phyloP scores from a whole-genome alignment of 2,113 vertebrate species.

The Ardeotis arabs region DNA sequence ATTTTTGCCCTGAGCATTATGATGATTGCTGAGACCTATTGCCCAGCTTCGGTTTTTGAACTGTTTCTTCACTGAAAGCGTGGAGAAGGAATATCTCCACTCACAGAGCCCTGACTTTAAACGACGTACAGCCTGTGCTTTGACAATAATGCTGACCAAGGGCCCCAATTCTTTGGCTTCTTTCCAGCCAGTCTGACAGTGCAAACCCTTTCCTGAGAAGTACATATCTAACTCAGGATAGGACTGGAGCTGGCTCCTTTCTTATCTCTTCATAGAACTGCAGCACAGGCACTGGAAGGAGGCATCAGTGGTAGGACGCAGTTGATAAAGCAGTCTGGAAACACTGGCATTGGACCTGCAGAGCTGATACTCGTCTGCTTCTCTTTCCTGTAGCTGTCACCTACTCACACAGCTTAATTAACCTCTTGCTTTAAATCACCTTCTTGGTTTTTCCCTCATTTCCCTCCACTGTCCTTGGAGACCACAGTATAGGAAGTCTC shows the following conservation, averaged over 20 bases:
- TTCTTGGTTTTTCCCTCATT: not conserved
- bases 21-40: not conserved
- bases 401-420: not conserved
- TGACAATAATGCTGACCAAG: not conserved
- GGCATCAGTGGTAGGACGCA: not conserved
- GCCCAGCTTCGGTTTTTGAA: not conserved
- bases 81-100: not conserved
- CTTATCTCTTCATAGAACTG: not conserved
- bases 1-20: not conserved
- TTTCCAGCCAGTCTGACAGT: not conserved
- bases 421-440: not conserved
- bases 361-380: not conserved
- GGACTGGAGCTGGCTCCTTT: not conserved
- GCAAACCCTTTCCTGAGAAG: not conserved
- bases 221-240: not conserved
- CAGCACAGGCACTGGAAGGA: not conserved
- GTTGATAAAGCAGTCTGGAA: not conserved
- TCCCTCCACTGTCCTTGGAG: not conserved
- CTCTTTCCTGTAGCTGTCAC: not conserved
- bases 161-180: not conserved
- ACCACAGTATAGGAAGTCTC: not conserved
- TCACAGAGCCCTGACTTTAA: not conserved
- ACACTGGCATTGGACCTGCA: not conserved
- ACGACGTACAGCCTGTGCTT: fast-evolving
- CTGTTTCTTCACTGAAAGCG: not conserved